These are phyloP conservation scores for Drosophila ananassae DNA, from an alignment of 1,140 invertebrate species.

Conservation along the genomic window DNA sequence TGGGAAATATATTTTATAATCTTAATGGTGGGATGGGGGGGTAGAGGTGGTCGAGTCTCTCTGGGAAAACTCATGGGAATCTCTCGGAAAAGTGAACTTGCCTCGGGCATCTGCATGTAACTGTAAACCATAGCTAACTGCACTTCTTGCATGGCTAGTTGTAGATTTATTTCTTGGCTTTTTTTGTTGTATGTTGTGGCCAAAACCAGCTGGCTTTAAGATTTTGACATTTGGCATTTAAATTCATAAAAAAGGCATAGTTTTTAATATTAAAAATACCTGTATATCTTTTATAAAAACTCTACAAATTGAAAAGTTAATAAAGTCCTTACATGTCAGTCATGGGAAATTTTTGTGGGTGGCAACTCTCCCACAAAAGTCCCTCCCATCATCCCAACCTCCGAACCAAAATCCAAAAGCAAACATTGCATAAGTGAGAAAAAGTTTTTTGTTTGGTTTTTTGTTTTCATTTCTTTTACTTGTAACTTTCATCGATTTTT, in stretches of 20 bases:
- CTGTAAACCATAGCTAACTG: constrained; percentile 37
- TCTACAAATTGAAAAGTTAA: constrained; percentile 8
- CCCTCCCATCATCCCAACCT: constrained; percentile 14
- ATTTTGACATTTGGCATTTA: constrained; percentile 20
- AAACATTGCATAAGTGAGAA: constrained; percentile 40
- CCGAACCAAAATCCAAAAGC: constrained; percentile 13
- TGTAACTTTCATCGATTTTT: constrained; percentile 54
- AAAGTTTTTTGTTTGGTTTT: constrained; percentile 14
- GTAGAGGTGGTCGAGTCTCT: not conserved
- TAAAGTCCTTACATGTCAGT: constrained; percentile 29
- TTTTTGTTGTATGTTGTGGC: not conserved
- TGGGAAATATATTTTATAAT: constrained; percentile 65
- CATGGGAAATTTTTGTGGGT: constrained; percentile 19
- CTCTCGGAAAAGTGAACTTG: constrained; percentile 21
- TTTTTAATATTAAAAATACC: constrained; percentile 11
- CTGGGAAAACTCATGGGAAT: constrained; percentile 28
- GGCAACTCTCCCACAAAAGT: constrained; percentile 37
- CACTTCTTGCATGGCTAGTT: constrained; percentile 21
- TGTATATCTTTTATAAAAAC: not conserved
- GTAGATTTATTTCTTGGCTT: constrained; percentile 13
- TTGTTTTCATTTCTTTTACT: constrained; percentile 13
- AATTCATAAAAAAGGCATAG: constrained; percentile 22
- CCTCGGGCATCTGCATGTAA: constrained; percentile 34
- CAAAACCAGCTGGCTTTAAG: constrained; percentile 7
- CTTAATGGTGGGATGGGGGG: constrained; percentile 4